Evolutionary conservation across 1,140 invertebrate species (phyloP), one percentile per base, ranked within the genome.

Genomic region (Tetramorium alpestre): DNA sequence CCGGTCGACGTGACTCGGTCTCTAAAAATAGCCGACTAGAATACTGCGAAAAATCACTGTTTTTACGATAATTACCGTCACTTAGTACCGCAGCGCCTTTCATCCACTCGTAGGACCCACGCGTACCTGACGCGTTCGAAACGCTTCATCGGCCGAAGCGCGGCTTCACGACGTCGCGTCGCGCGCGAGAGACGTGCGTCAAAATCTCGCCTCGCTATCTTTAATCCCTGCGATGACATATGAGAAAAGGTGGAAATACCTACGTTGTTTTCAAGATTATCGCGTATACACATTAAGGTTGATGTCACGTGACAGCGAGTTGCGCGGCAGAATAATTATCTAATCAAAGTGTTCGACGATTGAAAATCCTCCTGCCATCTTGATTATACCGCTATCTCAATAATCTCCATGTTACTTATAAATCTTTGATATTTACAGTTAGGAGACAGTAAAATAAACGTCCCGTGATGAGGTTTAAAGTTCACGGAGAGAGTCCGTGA

Each of bases 1-100:
- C 92, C 90, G 91, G 92, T 94, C 92, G 91, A 92, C 91, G 91
- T 94, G 93, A 94, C 89, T 93, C 91, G 93, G 90, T 73, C 94
- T 94, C 94, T 95, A 94, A 94, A 95, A 95, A 94, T 94, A 94
- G 90, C 89, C 80, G 88, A 51, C 89, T 92, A 91, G 87, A 89
- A 86, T 90, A 90, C 89, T 89, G 91, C 88, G 90, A 94, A 94
- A 94, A 93, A 91, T 93, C 92, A 91, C 90, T 92, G 91, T 90
- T 91, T 93, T 92, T 92, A 92, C 92, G 91, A 93, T 93, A 94
- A 94, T 94, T 94, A 92, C 90, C 91, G 91, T 94, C 93, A 92
- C 91, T 94, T 93, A 92, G 90, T 92, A 85, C 88, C 90, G 88
- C 88, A 77, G 87, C 78, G 91, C 85, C 90, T 93, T 93, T 93